Percentiles rank a stretch among this genome's conserved stretches.
Conservation (phyloP, 2,797 vertebrate species). For the Presbytis comata region DNA sequence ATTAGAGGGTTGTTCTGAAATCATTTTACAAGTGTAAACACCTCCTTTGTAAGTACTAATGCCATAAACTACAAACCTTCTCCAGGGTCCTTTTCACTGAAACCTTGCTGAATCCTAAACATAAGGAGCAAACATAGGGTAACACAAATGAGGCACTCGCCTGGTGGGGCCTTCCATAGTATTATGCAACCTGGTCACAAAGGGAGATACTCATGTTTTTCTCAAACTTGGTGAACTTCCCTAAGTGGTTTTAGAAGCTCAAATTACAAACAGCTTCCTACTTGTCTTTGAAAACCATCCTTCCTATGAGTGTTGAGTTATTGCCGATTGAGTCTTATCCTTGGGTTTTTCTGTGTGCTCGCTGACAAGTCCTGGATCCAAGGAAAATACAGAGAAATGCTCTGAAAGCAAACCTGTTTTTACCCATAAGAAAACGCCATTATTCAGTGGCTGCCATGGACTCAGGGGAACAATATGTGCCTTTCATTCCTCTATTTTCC, state of each 20-base stretch:
- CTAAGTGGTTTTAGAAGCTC: conserved; percentile 68
- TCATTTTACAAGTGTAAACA: not conserved
- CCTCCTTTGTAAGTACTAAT: not conserved
- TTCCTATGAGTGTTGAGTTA: conserved; percentile 69
- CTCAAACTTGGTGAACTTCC: conserved; percentile 58
- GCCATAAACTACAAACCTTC: not conserved
- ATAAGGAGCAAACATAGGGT: not conserved
- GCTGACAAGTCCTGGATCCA: conserved; percentile 68
- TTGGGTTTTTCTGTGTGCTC: conserved; percentile 60
- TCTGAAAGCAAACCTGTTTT: conserved; percentile 68
- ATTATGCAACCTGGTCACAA: not conserved
- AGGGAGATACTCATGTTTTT: conserved; percentile 42
- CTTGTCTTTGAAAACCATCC: conserved; percentile 64
- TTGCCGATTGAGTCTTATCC: conserved; percentile 64
- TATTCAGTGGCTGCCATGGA: conserved; percentile 51
- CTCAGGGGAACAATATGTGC: conserved; percentile 62
- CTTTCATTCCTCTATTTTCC: conserved; percentile 59
- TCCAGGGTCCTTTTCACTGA: not conserved
- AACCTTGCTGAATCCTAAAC: not conserved
- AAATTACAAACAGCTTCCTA: conserved; percentile 70
- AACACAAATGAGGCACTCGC: not conserved
- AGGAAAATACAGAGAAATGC: conserved; percentile 73
- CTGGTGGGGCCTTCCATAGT: not conserved
- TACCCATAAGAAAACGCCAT: conserved; percentile 59
- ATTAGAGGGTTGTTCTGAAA: not conserved